Evolutionary conservation across 1,140 invertebrate species (phyloP), one percentile per base, ranked within the genome.

Genomic region (Pararge aegeria): DNA sequence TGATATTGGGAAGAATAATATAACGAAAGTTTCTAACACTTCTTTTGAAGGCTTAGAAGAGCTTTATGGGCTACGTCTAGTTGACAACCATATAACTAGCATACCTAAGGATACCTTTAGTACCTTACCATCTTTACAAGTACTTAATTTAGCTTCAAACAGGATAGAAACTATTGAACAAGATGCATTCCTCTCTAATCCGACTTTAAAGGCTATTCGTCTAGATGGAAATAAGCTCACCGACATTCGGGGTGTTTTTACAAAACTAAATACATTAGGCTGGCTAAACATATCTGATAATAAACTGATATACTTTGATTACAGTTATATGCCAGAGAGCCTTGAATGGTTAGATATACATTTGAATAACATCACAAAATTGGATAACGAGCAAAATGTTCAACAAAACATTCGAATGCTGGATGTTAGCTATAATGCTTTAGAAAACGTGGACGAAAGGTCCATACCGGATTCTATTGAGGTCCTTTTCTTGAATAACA

Each of bases 1-100:
- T 19, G 95, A 96, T 86, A 90, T 96, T 42, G 95, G 94, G 2
- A 95, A 95, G 76, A 97, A 97, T 79, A 92, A 91, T 58, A 95
- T 96, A 62, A 87, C 90, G 52, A 85, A 91, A 42, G 85, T 93
- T 48, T 88, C 87, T 15, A 93, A 93, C 72, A 80, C 90, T 10
- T 93, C 92, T 64, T 94, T 94, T 79, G 90, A 93, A 68, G 93
- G 93, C 1, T 83, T 95, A 42, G 92, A 93, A 67, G 90, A 93
- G 51, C 78, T 94, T 0, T 94, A 93, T 75, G 93, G 93, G 2
- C 77, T 95, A 29, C 84, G 93, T 58, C 75, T 94, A 51, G 93
- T 94, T 19, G 92, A 94, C 73, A 95, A 95, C 83, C 88, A 91
- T 53, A 92, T 95, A 58, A 89, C 82, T 12, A 94, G 93, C 71